phyloP scores from a whole-genome alignment of 1,140 invertebrate genomes.

The Zaprionus africanus region DNA sequence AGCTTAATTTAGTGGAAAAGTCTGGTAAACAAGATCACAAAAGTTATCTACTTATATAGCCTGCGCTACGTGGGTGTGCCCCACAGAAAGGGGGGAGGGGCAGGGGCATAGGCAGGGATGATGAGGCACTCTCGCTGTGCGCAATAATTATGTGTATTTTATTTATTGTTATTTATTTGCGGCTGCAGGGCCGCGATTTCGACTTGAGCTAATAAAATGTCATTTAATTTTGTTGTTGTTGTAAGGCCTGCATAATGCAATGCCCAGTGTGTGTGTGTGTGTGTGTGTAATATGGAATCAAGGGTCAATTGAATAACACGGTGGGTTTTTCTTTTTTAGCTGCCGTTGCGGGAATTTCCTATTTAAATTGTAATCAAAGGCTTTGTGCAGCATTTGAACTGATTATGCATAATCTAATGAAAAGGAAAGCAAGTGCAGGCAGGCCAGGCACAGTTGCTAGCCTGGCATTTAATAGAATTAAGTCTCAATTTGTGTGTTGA shows the following conservation, averaged over 20 bases:
- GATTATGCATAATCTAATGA: constrained; percentile 13
- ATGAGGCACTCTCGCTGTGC: neutral
- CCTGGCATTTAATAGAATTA: neutral
- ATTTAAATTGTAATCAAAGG: constrained; percentile 29
- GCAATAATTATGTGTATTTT: constrained; percentile 43
- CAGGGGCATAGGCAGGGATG: too few species aligned
- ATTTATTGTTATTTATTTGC: constrained; percentile 15
- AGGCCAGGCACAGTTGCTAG: constrained; percentile 5
- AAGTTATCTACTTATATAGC: constrained; percentile 37
- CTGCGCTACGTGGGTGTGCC: neutral
- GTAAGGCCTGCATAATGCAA: neutral
- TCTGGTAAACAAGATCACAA: constrained; percentile 50
- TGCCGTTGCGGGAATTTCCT: constrained; percentile 29
- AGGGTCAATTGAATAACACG: constrained; percentile 33
- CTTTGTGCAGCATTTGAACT: constrained; percentile 9
- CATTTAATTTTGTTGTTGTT: neutral
- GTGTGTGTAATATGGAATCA: neutral
- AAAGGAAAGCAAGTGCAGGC: constrained; percentile 8
- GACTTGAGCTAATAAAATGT: constrained; percentile 31
- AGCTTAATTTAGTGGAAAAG: constrained; percentile 42
- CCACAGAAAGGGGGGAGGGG: neutral
- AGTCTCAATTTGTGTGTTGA: neutral
- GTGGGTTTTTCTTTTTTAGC: constrained; percentile 5
- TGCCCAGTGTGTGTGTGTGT: neutral
- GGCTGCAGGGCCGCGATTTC: constrained; percentile 5